Evolutionary conservation across 2,113 vertebrate genomes (phyloP).

Genomic region (Bungarus multicinctus): DNA sequence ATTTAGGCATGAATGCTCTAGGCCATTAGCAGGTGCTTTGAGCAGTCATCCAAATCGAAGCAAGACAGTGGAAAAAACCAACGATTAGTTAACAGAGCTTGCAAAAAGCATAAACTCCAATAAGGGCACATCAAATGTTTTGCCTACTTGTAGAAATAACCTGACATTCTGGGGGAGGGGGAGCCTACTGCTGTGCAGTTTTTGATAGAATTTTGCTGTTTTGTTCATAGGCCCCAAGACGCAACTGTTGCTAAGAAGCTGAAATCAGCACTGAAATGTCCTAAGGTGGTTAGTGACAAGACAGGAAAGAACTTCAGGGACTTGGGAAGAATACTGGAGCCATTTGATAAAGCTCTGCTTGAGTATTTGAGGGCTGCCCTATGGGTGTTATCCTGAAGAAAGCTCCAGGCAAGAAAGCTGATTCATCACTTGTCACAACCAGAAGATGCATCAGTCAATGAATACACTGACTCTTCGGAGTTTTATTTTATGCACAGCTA

Average conservation of each 20-base stretch:
- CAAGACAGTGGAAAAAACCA: constrained; percentile 59
- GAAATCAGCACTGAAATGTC: constrained; percentile 70
- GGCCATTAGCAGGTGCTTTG: constrained; percentile 67
- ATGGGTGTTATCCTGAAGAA: constrained; percentile 69
- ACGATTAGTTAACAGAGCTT: constrained; percentile 63
- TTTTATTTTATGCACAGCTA: constrained; percentile 37
- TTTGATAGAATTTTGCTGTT: constrained; percentile 49
- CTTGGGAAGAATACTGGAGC: constrained; percentile 53
- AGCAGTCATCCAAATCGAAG: constrained; percentile 61
- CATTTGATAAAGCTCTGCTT: constrained; percentile 69
- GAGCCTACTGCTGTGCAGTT: constrained; percentile 35
- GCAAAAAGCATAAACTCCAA: constrained; percentile 45
- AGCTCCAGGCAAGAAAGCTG: constrained; percentile 70
- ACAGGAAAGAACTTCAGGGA: constrained; percentile 50
- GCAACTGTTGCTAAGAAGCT: constrained; percentile 52
- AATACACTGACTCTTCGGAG: constrained; percentile 56
- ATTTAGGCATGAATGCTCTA: constrained; percentile 48
- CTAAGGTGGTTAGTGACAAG: constrained; percentile 67
- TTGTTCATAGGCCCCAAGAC: constrained; percentile 33
- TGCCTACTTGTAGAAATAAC: neutral
- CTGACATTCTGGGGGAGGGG: constrained; percentile 20
- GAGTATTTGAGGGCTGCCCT: constrained; percentile 61
- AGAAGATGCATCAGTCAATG: constrained; percentile 68
- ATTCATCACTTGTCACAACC: constrained; percentile 71
- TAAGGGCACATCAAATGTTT: constrained; percentile 22